Percentiles rank a stretch among this genome's conserved stretches.
Evolutionary conservation across 1,140 invertebrate genomes (phyloP).

Genomic region (Ditylenchus dipsaci): DNA sequence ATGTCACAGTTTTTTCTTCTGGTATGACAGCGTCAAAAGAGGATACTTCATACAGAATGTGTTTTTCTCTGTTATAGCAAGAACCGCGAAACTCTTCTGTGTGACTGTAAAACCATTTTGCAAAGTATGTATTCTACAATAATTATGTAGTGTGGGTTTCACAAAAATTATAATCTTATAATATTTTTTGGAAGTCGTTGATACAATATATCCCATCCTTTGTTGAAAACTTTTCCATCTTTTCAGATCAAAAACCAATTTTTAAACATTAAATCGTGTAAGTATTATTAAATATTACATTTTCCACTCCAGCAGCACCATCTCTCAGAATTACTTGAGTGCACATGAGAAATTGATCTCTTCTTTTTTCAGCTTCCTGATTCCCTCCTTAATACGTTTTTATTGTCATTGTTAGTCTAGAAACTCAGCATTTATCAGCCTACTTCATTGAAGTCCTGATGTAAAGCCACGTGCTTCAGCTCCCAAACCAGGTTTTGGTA

Average conservation of each 20-base stretch:
- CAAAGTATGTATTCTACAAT: too few species aligned
- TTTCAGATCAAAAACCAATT: not conserved
- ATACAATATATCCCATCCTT: too few species aligned
- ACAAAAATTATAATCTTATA: too few species aligned
- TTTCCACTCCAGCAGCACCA: slow-evolving; percentile 62
- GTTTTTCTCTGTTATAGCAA: not conserved
- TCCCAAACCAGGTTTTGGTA: slow-evolving; percentile 30
- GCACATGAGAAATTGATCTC: slow-evolving; percentile 70
- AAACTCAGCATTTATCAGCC: not conserved
- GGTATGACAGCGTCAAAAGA: too few species aligned
- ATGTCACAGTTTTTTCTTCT: too few species aligned
- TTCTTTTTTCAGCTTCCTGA: slow-evolving; percentile 65
- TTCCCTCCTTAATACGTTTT: slow-evolving; percentile 56
- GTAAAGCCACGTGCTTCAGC: slow-evolving; percentile 11
- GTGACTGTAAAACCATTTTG: too few species aligned
- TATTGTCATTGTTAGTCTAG: not conserved
- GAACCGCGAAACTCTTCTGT: too few species aligned
- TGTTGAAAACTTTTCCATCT: too few species aligned
- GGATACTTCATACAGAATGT: too few species aligned
- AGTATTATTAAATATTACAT: slow-evolving; percentile 64
- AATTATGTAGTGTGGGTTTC: too few species aligned
- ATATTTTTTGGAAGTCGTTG: too few species aligned
- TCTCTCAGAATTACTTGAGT: slow-evolving; percentile 68
- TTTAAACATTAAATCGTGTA: not conserved
- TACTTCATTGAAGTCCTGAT: slow-evolving; percentile 25